Conservation (phyloP, 1,140 invertebrate genomes). For the Danaus plexippus region DNA sequence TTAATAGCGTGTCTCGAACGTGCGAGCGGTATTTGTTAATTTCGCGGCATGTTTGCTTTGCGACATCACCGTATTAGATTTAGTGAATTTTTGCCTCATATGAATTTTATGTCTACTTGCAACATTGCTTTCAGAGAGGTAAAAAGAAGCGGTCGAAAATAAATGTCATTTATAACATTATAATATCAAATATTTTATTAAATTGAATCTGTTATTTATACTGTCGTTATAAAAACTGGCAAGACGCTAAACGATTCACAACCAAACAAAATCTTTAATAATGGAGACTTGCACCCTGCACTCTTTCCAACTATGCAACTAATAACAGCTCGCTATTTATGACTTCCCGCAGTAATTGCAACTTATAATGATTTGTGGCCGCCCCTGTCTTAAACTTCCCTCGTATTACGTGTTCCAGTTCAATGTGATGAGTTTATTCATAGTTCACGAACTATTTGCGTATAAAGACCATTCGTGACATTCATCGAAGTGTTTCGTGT, state of each 20-base stretch:
- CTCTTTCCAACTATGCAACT: conserved; percentile 60
- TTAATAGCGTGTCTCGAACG: conserved; percentile 22
- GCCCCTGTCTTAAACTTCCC: conserved; percentile 34
- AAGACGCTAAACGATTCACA: conserved; percentile 10
- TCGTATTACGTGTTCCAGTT: conserved; percentile 24
- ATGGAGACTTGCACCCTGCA: conserved; percentile 27
- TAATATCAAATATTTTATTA: no score
- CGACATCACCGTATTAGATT: conserved; percentile 38
- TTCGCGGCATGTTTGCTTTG: conserved; percentile 38
- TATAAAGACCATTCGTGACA: conserved; percentile 23
- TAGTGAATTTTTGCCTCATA: conserved; percentile 32
- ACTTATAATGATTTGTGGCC: conserved; percentile 58
- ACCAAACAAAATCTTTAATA: conserved; percentile 20
- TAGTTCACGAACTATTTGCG: conserved; percentile 23
- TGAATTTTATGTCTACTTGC: no score
- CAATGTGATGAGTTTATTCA: conserved; percentile 27
- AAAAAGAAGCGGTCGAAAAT: no score
- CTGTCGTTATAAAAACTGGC: no score
- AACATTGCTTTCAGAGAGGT: no score
- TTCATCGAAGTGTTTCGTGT: conserved; percentile 14
- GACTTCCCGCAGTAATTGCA: conserved; percentile 51
- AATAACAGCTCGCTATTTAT: conserved; percentile 53
- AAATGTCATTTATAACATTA: no score
- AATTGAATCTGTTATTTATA: no score
- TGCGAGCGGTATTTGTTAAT: conserved; percentile 41